Conservation (phyloP, 2,888 invertebrate genomes). For the Amorpha juglandis region DNA sequence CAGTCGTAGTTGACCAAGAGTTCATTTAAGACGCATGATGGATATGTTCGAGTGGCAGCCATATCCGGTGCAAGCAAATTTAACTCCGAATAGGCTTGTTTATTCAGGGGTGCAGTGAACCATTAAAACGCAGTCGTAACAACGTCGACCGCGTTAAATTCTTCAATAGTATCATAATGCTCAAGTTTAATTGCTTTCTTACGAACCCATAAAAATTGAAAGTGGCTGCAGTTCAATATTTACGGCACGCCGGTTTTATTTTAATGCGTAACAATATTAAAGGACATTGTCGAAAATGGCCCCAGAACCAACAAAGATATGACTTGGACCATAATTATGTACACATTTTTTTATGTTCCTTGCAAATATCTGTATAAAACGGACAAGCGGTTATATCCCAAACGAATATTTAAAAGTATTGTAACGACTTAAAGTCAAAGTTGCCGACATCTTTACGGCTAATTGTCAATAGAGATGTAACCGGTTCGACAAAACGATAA, state of each 20-base stretch:
- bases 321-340: too few species aligned
- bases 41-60: conserved; percentile 77
- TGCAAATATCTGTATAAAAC: too few species aligned
- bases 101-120: conserved; percentile 83
- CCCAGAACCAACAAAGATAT: too few species aligned
- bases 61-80: conserved; percentile 82
- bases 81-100: conserved; percentile 79
- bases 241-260: conserved; percentile 60
- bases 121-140: conserved; percentile 78
- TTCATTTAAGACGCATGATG: conserved; percentile 69
- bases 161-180: conserved; percentile 81
- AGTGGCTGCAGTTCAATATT: conserved; percentile 73
- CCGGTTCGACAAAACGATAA: too few species aligned
- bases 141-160: conserved; percentile 78
- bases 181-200: conserved; percentile 79
- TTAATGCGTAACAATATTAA: conserved; percentile 67
- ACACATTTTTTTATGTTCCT: too few species aligned
- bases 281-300: too few species aligned
- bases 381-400: too few species aligned
- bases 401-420: too few species aligned
- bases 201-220: conserved; percentile 76
- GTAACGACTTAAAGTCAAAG: too few species aligned
- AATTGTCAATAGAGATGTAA: too few species aligned
- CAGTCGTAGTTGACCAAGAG: conserved; percentile 58
- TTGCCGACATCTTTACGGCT: too few species aligned